phyloP scores from a whole-genome alignment of 2,113 vertebrate genomes.

The Trichomycterus rosablanca region DNA sequence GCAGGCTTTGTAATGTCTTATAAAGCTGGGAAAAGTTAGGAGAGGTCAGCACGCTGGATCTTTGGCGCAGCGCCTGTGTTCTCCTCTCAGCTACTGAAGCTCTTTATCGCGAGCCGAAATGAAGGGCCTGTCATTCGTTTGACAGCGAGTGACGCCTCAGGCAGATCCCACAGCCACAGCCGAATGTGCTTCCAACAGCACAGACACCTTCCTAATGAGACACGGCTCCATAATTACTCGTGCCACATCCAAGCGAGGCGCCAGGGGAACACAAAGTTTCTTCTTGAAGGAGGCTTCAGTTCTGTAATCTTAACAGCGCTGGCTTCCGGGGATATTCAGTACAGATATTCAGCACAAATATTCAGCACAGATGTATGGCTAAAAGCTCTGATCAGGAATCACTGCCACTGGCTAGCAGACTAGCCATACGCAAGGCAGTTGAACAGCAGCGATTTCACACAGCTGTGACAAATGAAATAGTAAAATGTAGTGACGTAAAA shows the following conservation, averaged over 20 bases:
- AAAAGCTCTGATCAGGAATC: constrained; percentile 1
- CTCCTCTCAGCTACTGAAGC: constrained; percentile 22
- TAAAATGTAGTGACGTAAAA: too few species aligned
- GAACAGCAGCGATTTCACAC: not conserved
- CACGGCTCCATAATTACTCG: constrained; percentile 30
- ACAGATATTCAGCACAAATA: constrained; percentile 1
- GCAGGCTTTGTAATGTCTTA: not conserved
- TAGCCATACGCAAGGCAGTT: not conserved
- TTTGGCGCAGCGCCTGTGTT: constrained; percentile 21
- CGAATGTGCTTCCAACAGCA: constrained; percentile 46
- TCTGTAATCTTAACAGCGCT: constrained; percentile 22
- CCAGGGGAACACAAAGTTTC: constrained; percentile 31
- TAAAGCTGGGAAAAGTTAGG: constrained; percentile 15
- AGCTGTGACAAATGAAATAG: too few species aligned
- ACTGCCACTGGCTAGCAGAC: not conserved
- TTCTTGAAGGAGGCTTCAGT: constrained; percentile 20
- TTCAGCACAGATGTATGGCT: constrained; percentile 3
- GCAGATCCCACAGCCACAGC: constrained; percentile 60
- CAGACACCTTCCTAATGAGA: constrained; percentile 43
- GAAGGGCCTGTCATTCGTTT: constrained; percentile 53
- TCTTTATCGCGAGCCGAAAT: constrained; percentile 41
- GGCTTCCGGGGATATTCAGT: constrained; percentile 22
- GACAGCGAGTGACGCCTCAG: constrained; percentile 59
- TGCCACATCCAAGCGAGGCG: constrained; percentile 28
- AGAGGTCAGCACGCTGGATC: constrained; percentile 25